A percentile compares a stretch with the other conserved stretches of the same genome.
Conservation (phyloP, 2,113 vertebrate genomes). For the Nanorana parkeri region DNA sequence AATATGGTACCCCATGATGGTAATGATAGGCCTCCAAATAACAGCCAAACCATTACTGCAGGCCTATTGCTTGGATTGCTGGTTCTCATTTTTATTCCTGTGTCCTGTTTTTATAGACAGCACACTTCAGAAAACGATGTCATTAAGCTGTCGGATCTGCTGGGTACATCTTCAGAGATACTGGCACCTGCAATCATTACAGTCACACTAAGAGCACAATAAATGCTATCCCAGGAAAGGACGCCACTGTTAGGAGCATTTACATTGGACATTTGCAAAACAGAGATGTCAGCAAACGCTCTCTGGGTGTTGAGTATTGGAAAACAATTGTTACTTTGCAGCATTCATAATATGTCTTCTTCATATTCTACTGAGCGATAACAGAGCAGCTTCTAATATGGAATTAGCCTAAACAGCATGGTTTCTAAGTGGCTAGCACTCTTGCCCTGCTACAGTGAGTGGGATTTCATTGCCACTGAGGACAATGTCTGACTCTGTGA, state of each 20-base stretch:
- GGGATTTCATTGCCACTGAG: no score
- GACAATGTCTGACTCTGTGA: no score
- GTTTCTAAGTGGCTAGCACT: no score
- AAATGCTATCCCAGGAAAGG: conserved; percentile 24
- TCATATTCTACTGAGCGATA: background rate
- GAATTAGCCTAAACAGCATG: background rate
- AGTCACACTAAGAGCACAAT: conserved; percentile 44
- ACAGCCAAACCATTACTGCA: conserved; percentile 62
- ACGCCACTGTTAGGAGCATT: conserved; percentile 15
- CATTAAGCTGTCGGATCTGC: conserved; percentile 52
- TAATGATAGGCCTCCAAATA: conserved; percentile 62
- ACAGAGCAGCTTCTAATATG: background rate
- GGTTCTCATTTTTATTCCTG: conserved; percentile 62
- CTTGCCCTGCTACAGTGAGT: no score
- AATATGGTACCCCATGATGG: conserved; percentile 46
- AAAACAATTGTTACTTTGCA: conserved; percentile 16
- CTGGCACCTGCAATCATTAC: conserved; percentile 51
- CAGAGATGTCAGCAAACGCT: background rate
- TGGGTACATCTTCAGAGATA: conserved; percentile 36
- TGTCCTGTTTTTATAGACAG: conserved; percentile 63
- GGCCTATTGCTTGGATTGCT: conserved; percentile 56
- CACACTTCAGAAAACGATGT: conserved; percentile 56
- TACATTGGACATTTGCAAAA: conserved; percentile 33
- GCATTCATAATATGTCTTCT: background rate
- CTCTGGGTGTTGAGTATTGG: background rate